Evolutionary conservation across 2,113 vertebrate species (phyloP), one percentile per base, ranked within the genome.

Genomic region (Forbesichthys agassizii): DNA sequence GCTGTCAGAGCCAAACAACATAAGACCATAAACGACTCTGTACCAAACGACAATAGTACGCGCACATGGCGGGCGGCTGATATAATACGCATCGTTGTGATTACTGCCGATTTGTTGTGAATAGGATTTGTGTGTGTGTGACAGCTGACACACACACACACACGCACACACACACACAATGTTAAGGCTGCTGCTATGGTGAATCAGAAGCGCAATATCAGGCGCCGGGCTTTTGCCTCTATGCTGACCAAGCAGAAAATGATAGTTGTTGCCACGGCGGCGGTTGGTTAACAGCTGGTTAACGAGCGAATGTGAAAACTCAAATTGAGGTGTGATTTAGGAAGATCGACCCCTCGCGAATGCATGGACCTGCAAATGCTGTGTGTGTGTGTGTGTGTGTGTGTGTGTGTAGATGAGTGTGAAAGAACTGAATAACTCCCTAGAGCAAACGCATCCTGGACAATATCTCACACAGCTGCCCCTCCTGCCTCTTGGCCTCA

Each of bases 171-270:
- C 36, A 42, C 4, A 42, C 36, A 42, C 36, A 42, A 8, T 42
- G 4, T 42, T 58, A 10, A 53, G 56, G 16, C 54, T 47, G 49
- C 53, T 61, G 5, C 16, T 58, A 7, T 56, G 53, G 72, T 80
- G 82, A 83, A 52, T 86, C 78, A 69, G 86, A 65, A 77, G 61
- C 13, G 51, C 14, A 1, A 53, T 36, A 9, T 7, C 27, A 27
- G 27, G 27, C 0, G 27, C 27, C 27, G 27, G 27, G 33, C 12
- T 65, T 55, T 58, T 59, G 48, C 14, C 3, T 70, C 59, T 52
- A 16, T 69, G 71, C 71, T 72, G 65, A 79, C n/a, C 18, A 11
- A 33, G 63, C 52, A 71, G 0, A 70, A 73, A 57, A 27, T 9
- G 27, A 27, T 62, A 65, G 13, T 61, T 49, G 46, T 62, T 8